Evolutionary conservation across 2,113 vertebrate species (phyloP), one percentile per base, ranked within the genome.

Genomic region (Glaucomys volans): DNA sequence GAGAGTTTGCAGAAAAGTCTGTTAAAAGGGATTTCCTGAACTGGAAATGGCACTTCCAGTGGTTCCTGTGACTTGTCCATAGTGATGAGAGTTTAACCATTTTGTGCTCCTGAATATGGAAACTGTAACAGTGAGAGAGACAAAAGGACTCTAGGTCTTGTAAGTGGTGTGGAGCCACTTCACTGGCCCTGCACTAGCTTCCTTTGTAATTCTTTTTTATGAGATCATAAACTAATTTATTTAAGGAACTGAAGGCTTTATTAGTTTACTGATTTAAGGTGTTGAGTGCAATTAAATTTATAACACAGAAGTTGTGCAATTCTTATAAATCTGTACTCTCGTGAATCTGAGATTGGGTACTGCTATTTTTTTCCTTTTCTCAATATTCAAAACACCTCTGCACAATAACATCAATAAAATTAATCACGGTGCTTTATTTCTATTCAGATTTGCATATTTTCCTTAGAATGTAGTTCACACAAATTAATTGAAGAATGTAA

Each of bases 311-410:
- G 54, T 57, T 71, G 24, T 75, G 40, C 9, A 95, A 79, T 74
- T 44, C 26, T 18, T 81, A 64, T 52, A 59, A 50, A 62, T 85
- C 37, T 89, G 5, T 52, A 95, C 52, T 82, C 1, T 66, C 57
- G 7, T 77, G 18, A 4, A 75, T 13, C 9, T 82, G 66, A 75
- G 22, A 50, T 84, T 84, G 14, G 66, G 35, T 18, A 24, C 76
- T 76, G 22, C 57, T 72, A 57, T 18, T 12, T 44, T 75, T 75
- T 35, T 57, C 8, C 2, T 37, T 72, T 50, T n/a, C 9, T 71
- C 9, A 77, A 32, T 79, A 86, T 95, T 96, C 22, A 95, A 89
- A 89, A 42, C 9, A 77, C 37, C 28, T 95, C 52, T 80, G 13
- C 28, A n/a, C 11, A 66, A 1, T 42, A 75, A 80, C 13, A 57